These are phyloP conservation scores for Drosophila bipectinata DNA, from an alignment of 1,140 invertebrate genomes.

Conservation along the genomic window DNA sequence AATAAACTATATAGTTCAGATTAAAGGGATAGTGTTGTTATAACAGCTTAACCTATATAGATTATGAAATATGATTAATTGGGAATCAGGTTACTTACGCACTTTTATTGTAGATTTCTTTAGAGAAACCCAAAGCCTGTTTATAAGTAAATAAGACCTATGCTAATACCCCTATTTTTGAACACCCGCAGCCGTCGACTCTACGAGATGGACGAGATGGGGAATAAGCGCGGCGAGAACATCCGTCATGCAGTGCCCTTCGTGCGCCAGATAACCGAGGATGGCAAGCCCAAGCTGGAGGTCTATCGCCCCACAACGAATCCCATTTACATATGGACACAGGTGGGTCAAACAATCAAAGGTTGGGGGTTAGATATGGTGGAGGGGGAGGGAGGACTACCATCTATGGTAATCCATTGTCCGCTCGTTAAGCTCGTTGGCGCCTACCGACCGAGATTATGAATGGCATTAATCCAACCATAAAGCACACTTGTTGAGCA, in stretches of 20 bases:
- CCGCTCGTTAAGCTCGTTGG: slow-evolving; percentile 68
- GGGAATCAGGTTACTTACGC: slow-evolving; percentile 7
- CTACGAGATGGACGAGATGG: slow-evolving; percentile 87
- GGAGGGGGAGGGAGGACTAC: too few species aligned
- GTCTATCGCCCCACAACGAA: slow-evolving; percentile 85
- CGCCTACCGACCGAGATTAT: slow-evolving; percentile 59
- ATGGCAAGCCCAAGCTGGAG: slow-evolving; percentile 84
- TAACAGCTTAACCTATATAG: too few species aligned
- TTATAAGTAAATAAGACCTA: too few species aligned
- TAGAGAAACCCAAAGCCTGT: too few species aligned
- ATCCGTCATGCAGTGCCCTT: slow-evolving; percentile 86
- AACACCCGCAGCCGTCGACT: slow-evolving; percentile 63
- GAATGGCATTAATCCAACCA: slow-evolving; percentile 73
- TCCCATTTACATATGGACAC: slow-evolving; percentile 85
- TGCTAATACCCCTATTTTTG: background rate
- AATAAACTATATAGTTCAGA: too few species aligned
- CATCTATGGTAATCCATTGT: slow-evolving; percentile 42
- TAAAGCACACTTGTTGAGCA: slow-evolving; percentile 68
- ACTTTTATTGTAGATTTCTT: slow-evolving; percentile 13
- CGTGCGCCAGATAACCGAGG: slow-evolving; percentile 85
- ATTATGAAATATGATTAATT: too few species aligned
- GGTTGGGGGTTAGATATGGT: background rate
- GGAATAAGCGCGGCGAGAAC: slow-evolving; percentile 85
- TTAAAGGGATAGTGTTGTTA: too few species aligned
- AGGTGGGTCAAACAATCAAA: slow-evolving; percentile 82